phyloP scores from a whole-genome alignment of 2,888 invertebrate genomes.

The Stenchaetothrips biformis region DNA sequence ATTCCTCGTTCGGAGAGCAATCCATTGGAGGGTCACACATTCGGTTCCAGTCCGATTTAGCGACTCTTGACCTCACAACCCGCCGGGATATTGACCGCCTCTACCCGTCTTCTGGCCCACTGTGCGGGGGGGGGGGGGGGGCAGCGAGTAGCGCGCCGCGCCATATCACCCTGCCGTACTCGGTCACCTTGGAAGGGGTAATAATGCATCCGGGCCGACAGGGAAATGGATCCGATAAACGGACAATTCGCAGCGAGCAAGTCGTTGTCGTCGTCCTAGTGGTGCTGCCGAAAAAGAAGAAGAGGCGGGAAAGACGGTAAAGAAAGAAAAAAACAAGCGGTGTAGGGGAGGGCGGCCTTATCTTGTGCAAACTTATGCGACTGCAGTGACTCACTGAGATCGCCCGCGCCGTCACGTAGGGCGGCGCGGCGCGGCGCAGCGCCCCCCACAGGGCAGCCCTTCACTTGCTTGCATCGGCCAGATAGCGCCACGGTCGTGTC shows the following conservation, averaged over 20 bases:
- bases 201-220: conserved; percentile 7
- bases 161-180: too few relatives aligned
- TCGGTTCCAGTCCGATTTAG: too few relatives aligned
- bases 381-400: conserved; percentile 14
- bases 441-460: background rate
- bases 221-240: conserved; percentile 18
- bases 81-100: too few relatives aligned
- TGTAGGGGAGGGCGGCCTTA: background rate
- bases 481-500: background rate
- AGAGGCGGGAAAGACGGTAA: background rate
- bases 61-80: too few relatives aligned
- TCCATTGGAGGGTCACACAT: too few relatives aligned
- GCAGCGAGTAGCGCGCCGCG: too few relatives aligned
- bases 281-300: background rate
- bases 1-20: too few relatives aligned
- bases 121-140: too few relatives aligned
- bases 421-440: background rate
- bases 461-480: background rate
- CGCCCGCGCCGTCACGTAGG: background rate
- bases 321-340: background rate
- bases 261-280: too few relatives aligned
- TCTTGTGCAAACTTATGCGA: conserved; percentile 18
- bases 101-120: too few relatives aligned
- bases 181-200: background rate
- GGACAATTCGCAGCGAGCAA: background rate